Conservation (phyloP, 1,140 invertebrate species). For the Gerris buenoi region DNA sequence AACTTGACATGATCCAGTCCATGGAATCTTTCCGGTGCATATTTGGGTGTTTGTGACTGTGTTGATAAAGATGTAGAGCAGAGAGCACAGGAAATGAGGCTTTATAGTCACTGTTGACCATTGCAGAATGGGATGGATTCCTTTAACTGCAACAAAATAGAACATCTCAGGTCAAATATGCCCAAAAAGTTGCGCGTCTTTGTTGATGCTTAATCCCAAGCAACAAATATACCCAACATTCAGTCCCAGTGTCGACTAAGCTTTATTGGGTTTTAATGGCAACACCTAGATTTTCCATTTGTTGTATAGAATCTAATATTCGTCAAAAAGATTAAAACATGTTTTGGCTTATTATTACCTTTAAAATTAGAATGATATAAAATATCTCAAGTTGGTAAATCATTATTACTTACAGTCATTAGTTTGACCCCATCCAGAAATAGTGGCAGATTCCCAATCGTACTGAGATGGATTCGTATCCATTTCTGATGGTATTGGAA, state of each 20-base stretch:
- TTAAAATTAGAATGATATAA: not conserved
- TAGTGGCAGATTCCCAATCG: not conserved
- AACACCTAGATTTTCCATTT: not conserved
- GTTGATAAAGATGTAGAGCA: not conserved
- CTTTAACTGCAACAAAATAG: no score
- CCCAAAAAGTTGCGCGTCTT: no score
- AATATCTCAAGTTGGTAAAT: not conserved
- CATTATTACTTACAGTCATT: not conserved
- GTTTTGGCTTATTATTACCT: not conserved
- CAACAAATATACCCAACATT: no score
- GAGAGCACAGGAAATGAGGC: not conserved
- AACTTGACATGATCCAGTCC: not conserved
- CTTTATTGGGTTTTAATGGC: not conserved
- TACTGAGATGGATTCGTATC: not conserved
- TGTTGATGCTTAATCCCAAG: no score
- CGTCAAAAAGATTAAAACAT: not conserved
- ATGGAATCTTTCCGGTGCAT: not conserved
- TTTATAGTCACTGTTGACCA: not conserved
- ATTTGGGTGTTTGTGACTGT: not conserved
- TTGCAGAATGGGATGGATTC: not conserved
- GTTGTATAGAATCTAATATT: not conserved
- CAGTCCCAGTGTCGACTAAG: not conserved
- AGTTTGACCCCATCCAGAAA: not conserved
- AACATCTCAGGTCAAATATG: no score
- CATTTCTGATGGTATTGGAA: not conserved